phyloP scores from a whole-genome alignment of 2,113 vertebrate species.

The Fukomys damarensis region DNA sequence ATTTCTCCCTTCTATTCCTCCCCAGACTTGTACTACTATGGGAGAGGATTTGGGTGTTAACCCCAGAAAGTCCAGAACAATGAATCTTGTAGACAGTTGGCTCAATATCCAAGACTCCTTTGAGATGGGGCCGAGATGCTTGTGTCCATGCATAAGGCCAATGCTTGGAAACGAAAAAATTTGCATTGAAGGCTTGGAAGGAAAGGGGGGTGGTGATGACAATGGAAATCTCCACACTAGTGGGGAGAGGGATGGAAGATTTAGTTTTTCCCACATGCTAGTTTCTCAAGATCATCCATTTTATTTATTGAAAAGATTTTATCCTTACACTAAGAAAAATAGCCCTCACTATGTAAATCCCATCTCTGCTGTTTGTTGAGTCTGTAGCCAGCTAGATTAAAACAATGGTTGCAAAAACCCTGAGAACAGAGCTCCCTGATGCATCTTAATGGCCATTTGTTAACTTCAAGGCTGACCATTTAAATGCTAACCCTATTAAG shows the following conservation, averaged over 20 bases:
- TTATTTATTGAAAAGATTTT: constrained; percentile 75
- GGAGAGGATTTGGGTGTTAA: constrained; percentile 81
- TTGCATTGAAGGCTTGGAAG: constrained; percentile 76
- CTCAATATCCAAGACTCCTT: constrained; percentile 67
- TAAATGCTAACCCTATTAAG: constrained; percentile 84
- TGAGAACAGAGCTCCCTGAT: constrained; percentile 72
- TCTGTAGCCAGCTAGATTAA: constrained; percentile 77
- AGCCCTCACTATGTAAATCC: constrained; percentile 81
- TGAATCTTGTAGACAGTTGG: constrained; percentile 63
- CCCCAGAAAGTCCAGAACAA: constrained; percentile 77
- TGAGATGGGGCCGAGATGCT: constrained; percentile 52
- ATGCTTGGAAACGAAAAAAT: constrained; percentile 83
- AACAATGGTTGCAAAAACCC: constrained; percentile 83
- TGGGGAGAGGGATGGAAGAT: constrained; percentile 37
- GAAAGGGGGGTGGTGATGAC: constrained; percentile 64
- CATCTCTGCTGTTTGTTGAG: constrained; percentile 79
- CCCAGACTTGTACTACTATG: constrained; percentile 63
- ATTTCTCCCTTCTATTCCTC: constrained; percentile 63
- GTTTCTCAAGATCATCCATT: constrained; percentile 75
- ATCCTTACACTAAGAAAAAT: constrained; percentile 78
- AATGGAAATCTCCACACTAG: constrained; percentile 77
- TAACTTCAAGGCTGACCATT: constrained; percentile 86
- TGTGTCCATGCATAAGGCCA: constrained; percentile 57
- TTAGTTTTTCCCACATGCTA: constrained; percentile 83
- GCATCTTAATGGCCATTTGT: constrained; percentile 84